Conservation (phyloP, 2,888 invertebrate genomes). For the Rhingia rostrata region DNA sequence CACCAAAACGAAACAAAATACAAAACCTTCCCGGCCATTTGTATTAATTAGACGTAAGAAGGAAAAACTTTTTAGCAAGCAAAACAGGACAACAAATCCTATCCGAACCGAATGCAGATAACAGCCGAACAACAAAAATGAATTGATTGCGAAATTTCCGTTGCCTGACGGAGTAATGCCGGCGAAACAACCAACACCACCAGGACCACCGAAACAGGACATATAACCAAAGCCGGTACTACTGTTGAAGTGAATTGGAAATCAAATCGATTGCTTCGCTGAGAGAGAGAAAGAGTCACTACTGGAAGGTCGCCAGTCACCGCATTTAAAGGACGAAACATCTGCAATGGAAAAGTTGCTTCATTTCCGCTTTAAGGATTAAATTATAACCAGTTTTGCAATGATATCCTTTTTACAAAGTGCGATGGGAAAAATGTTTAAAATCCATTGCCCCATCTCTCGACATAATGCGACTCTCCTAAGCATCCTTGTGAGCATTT, state of each 20-base stretch:
- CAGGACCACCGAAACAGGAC: conserved; percentile 23
- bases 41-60: conserved; percentile 81
- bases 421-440: conserved; percentile 5
- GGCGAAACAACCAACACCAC: conserved; percentile 10
- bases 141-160: conserved; percentile 73
- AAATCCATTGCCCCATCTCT: background rate
- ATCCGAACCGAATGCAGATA: conserved; percentile 70
- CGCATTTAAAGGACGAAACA: conserved; percentile 41
- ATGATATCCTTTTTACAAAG: conserved; percentile 56
- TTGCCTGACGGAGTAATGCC: conserved; percentile 28
- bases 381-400: conserved; percentile 55
- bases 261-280: conserved; percentile 59
- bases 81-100: conserved; percentile 48
- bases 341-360: conserved; percentile 44
- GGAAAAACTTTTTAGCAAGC: conserved; percentile 69
- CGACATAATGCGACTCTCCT: background rate
- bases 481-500: conserved; percentile 55
- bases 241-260: conserved; percentile 39
- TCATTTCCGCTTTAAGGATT: conserved; percentile 73
- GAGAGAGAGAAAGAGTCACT: background rate
- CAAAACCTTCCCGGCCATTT: conserved; percentile 78
- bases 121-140: conserved; percentile 71
- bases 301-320: background rate
- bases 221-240: conserved; percentile 3
- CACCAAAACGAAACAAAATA: conserved; percentile 29